Evolutionary conservation across 2,797 vertebrate species (phyloP), one percentile per base, ranked within the genome.

Genomic region (Oreochromis grahami): DNA sequence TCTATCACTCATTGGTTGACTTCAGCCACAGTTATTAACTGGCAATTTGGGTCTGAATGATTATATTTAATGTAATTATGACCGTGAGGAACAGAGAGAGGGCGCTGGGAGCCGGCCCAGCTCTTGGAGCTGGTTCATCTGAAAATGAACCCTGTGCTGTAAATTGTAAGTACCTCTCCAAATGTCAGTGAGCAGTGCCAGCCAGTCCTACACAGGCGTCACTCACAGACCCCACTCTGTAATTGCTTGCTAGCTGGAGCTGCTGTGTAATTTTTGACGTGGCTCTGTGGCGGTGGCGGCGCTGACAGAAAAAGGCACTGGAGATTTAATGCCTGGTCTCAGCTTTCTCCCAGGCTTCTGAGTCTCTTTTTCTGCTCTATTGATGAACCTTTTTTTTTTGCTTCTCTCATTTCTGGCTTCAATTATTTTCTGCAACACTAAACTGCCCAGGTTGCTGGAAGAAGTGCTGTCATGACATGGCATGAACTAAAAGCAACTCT

Each of bases 201-300:
- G 88, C 78, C 76, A 86, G 77, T 80, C 86, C 89, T 87, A 77
- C 89, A 86, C 82, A 83, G 89, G 93, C 86, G 84, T 92, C 89
- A 86, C 87, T 93, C 86, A 87, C 63, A 78, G 86, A 93, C 88
- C 92, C 93, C 87, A 86, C 86, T 93, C 94, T 93, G 93, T 95
- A 94, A 96, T 95, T 95, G 94, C 91, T 93, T 89, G 85, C 89
- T 91, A 80, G 89, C 85, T 87, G 91, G 86, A 91, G 89, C 91
- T 93, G 92, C 90, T 93, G 92, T 93, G 87, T 91, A 87, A 87
- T 92, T 88, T 92, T 89, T 95, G 91, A 92, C 89, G 79, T 91
- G 88, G 86, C 87, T 88, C 81, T 80, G 88, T 86, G 81, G 85
- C 24, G 38, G 81, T 87, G 84, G 88, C 53, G 51, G 83, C 45